Conservation (phyloP, 1,140 invertebrate species). For the Lordiphosa mommai region DNA sequence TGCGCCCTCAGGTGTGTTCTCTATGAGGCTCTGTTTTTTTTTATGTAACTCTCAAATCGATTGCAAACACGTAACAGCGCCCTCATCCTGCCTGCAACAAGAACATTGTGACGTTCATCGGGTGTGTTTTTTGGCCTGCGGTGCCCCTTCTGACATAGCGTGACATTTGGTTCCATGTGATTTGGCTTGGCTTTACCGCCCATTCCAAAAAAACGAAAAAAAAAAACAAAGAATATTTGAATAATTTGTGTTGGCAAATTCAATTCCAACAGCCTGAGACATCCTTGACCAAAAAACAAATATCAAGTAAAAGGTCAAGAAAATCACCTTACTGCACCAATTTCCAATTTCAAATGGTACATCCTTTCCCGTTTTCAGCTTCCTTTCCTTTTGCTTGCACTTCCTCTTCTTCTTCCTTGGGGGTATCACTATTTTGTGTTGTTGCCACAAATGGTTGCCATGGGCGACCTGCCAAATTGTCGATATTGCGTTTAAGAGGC, state of each 20-base stretch:
- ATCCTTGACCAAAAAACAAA: no score
- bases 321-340: no score
- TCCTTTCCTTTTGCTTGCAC: no score
- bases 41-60: slow-evolving; percentile 77
- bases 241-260: slow-evolving; percentile 42
- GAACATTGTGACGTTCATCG: slow-evolving; percentile 35
- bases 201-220: slow-evolving; percentile 9
- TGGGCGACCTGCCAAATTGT: slow-evolving; percentile 70
- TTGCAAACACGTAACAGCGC: slow-evolving; percentile 71
- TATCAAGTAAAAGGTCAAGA: no score
- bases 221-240: slow-evolving; percentile 40
- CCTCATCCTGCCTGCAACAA: slow-evolving; percentile 27
- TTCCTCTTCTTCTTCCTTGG: slow-evolving; percentile 2
- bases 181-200: slow-evolving; percentile 44
- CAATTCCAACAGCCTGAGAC: no score
- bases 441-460: slow-evolving; percentile 66
- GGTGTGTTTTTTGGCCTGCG: slow-evolving; percentile 40
- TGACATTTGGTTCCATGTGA: slow-evolving; percentile 71
- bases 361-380: no score
- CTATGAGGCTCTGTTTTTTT: slow-evolving; percentile 14
- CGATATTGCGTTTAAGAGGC: slow-evolving; percentile 50
- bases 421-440: slow-evolving; percentile 18
- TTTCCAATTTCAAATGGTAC: no score
- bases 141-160: slow-evolving; percentile 46
- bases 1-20: slow-evolving; percentile 32